Conservation (phyloP, 2,888 invertebrate genomes). For the Leptopilina drosophilae region DNA sequence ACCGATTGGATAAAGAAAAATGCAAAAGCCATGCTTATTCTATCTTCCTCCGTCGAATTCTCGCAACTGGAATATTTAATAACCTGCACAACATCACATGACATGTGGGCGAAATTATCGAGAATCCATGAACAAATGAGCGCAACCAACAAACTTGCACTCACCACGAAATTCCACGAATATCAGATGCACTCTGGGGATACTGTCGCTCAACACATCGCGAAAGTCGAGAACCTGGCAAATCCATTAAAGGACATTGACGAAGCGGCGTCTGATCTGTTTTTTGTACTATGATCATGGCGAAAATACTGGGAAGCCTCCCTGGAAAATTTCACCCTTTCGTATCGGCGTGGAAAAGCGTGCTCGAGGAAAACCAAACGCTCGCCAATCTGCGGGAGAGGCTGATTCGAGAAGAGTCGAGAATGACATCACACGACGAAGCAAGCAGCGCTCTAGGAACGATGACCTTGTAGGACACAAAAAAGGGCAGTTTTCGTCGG, state of each 20-base stretch:
- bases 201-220: conserved; percentile 50
- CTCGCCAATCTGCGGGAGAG: conserved; percentile 6
- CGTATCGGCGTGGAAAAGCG: too few relatives aligned
- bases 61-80: conserved; percentile 41
- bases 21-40: conserved; percentile 29
- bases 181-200: conserved; percentile 35
- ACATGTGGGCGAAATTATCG: conserved; percentile 43
- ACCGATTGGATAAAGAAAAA: not conserved
- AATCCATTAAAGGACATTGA: conserved; percentile 49
- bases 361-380: not conserved
- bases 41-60: conserved; percentile 20
- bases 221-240: conserved; percentile 57
- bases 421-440: conserved; percentile 29
- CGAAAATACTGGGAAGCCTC: conserved; percentile 39
- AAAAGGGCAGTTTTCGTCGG: not conserved
- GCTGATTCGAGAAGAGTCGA: conserved; percentile 22
- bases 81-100: conserved; percentile 35
- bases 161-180: conserved; percentile 45
- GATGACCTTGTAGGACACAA: not conserved
- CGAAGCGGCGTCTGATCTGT: conserved; percentile 32
- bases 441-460: conserved; percentile 19
- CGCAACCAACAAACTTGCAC: conserved; percentile 41
- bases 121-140: conserved; percentile 45
- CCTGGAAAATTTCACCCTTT: conserved; percentile 38
- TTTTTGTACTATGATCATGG: conserved; percentile 21